Percentiles rank a stretch among this genome's conserved stretches.
Evolutionary conservation across 2,797 vertebrate genomes (phyloP).

Genomic region (Micropoecilia bifurca): DNA sequence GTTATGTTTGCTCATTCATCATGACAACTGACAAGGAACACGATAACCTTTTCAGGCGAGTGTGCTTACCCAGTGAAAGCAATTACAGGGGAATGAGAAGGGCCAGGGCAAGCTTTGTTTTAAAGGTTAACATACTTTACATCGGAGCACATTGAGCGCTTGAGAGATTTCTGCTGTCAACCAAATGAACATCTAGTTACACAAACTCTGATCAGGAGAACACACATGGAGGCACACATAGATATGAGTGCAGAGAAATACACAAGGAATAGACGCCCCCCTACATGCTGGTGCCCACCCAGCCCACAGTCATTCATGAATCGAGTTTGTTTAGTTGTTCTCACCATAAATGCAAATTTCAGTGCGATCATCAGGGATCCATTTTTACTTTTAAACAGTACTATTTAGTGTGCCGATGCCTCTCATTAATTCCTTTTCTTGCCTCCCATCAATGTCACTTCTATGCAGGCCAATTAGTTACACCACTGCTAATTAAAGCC

Average conservation of each 20-base stretch:
- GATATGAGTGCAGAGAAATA: constrained; percentile 8
- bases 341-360: constrained; percentile 43
- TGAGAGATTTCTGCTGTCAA: constrained; percentile 74
- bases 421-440: constrained; percentile 68
- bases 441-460: constrained; percentile 71
- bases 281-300: constrained; percentile 19
- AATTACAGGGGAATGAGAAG: constrained; percentile 79
- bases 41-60: constrained; percentile 79
- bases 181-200: constrained; percentile 74
- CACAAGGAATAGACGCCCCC: neutral
- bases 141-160: constrained; percentile 67
- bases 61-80: constrained; percentile 73
- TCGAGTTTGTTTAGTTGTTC: constrained; percentile 29
- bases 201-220: constrained; percentile 59
- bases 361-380: constrained; percentile 21
- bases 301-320: constrained; percentile 14
- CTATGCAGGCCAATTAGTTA: constrained; percentile 75
- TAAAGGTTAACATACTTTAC: constrained; percentile 85
- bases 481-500: constrained; percentile 76
- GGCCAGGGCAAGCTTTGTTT: constrained; percentile 76
- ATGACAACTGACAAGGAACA: constrained; percentile 74
- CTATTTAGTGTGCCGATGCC: constrained; percentile 53
- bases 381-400: constrained; percentile 50
- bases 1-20: constrained; percentile 70
- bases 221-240: constrained; percentile 27